Percentiles rank a stretch among this genome's conserved stretches.
Evolutionary conservation across 2,888 invertebrate species (phyloP).

Genomic region (Melanchra persicariae): DNA sequence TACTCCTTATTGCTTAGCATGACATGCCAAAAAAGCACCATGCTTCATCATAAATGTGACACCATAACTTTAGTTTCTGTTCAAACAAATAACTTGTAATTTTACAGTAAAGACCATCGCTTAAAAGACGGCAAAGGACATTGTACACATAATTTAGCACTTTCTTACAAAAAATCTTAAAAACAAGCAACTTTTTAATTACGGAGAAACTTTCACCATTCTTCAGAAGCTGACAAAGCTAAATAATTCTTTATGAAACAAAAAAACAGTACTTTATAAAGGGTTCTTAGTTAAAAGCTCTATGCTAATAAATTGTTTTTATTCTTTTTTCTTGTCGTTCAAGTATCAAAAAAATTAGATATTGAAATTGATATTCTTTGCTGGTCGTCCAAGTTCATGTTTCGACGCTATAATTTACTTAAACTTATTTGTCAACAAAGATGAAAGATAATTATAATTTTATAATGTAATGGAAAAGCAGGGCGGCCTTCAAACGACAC

Average conservation of each 20-base stretch:
- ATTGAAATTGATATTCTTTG: conserved; percentile 15
- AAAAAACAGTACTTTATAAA: not conserved
- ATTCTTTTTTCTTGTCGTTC: not conserved
- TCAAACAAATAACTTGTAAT: not conserved
- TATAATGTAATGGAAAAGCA: not conserved
- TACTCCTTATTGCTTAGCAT: not conserved
- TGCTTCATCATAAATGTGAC: not conserved
- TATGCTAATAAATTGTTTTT: conserved; percentile 3
- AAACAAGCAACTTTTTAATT: conserved; percentile 45
- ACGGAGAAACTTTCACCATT: conserved; percentile 45
- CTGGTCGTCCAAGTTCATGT: not conserved
- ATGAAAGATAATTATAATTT: not conserved
- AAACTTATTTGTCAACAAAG: not conserved
- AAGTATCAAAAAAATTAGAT: not conserved
- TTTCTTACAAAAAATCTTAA: conserved; percentile 29
- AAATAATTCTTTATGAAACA: conserved; percentile 33
- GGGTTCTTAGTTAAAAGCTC: not conserved
- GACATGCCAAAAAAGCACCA: not conserved
- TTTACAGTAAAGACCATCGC: not conserved
- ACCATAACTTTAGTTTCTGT: not conserved
- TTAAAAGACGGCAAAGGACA: conserved; percentile 1
- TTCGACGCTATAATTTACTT: not conserved
- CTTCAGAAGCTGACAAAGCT: conserved; percentile 46
- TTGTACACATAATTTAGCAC: conserved; percentile 32
- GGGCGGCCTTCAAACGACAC: not conserved